Base-by-base conservation (phyloP, 2,113 vertebrate genomes). In the Phylloscopus trochiloides region DNA sequence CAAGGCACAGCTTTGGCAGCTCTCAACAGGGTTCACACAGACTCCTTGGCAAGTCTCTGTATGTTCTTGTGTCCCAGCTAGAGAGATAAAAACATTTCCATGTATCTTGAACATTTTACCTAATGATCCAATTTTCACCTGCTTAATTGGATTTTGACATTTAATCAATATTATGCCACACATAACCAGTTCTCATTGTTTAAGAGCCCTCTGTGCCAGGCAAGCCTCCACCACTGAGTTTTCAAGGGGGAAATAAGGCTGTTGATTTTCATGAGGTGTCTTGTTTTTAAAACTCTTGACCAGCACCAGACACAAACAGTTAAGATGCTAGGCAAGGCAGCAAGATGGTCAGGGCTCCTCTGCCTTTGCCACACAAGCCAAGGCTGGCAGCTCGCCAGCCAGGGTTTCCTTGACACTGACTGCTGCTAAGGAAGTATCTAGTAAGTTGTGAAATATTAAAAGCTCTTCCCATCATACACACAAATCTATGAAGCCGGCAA, bases 41-140 rank as follows among this genome's bases (percentile, higher is more conserved):
- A 31, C 12, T 52, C 58, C 36, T 25, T 47, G 45, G n/a, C 2
- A 4, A 17, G 4, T 54, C 50, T 62, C 54, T 31, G 6, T 19
- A 65, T 3, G 8, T 62, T 57, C 11, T 51, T 51, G 14, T 55
- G 40, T 52, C 7, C 26, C 20, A 70, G 18, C 6, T 65, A 59
- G 80, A 71, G 28, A 40, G n/a, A 50, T 61, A 94, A 91, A 97
- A 91, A 74, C 42, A 71, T 89, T 93, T 96, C 70, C 22, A 15
- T 57, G 50, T 52, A 51, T 18, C 66, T 67, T 88, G 51, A 88
- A 43, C 6, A 51, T 63, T 71, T 81, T 55, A 28, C 45, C 24
- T 52, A 86, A 68, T 50, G 4, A 52, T 90, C 47, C 9, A 6
- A 57, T 90, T 95, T 97, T 92, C 80, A 92, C 34, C 65, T 87